These are phyloP conservation scores for Phrynosoma platyrhinos DNA, from an alignment of 2,113 vertebrate genomes.

Conservation along the genomic window DNA sequence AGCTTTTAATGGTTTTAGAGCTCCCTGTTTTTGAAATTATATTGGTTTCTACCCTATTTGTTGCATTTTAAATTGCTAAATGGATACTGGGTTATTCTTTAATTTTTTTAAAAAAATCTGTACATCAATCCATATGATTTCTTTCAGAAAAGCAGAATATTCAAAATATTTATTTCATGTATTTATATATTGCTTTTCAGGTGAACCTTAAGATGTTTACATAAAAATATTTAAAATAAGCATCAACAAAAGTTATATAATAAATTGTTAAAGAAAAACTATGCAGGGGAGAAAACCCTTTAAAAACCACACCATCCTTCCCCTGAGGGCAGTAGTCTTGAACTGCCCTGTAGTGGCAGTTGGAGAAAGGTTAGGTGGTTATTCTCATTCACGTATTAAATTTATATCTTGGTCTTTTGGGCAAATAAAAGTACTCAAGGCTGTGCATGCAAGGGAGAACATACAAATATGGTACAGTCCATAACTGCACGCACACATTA, in stretches of 20 bases:
- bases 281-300: not conserved
- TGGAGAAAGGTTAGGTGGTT: not conserved
- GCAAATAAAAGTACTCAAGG: too few relatives aligned
- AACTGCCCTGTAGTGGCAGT: not conserved
- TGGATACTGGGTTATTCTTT: not conserved
- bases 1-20: not conserved
- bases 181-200: conserved; percentile 2
- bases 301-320: not conserved
- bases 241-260: conserved; percentile 9
- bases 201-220: not conserved
- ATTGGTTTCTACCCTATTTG: not conserved
- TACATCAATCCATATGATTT: not conserved
- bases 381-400: not conserved
- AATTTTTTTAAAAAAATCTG: not conserved
- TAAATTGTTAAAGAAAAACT: not conserved
- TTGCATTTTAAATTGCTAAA: not conserved
- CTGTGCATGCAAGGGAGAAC: not conserved
- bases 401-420: too few relatives aligned
- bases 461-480: not conserved
- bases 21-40: not conserved
- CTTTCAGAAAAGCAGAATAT: conserved; percentile 11
- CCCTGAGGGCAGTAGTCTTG: not conserved
- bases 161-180: conserved; percentile 8
- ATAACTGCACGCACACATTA: too few relatives aligned
- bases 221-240: conserved; percentile 5